phyloP scores from a whole-genome alignment of 2,888 invertebrate species.

The Hyles lineata region DNA sequence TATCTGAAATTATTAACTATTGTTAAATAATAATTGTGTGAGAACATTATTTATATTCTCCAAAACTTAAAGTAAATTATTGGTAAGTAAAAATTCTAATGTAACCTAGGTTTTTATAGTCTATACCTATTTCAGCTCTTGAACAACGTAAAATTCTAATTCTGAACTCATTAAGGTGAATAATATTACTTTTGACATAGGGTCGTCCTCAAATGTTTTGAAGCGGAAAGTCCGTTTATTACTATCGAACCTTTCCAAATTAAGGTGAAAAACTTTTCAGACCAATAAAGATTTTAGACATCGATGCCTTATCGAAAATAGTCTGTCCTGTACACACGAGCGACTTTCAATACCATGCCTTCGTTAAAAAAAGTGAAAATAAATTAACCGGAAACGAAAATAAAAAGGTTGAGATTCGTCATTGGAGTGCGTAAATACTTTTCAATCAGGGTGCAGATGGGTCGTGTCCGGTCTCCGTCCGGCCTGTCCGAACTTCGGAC shows the following conservation, averaged over 20 bases:
- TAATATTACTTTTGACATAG: too few relatives aligned
- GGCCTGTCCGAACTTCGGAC: background rate
- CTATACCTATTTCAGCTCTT: too few relatives aligned
- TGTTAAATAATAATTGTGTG: too few relatives aligned
- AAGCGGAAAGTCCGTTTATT: background rate
- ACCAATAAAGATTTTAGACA: background rate
- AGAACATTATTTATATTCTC: too few relatives aligned
- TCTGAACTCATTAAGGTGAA: too few relatives aligned
- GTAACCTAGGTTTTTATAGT: too few relatives aligned
- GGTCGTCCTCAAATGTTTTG: background rate
- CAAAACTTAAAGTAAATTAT: too few relatives aligned
- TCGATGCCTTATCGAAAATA: conserved; percentile 1
- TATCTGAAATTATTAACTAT: too few relatives aligned
- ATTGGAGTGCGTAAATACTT: conserved; percentile 27
- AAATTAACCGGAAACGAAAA: conserved; percentile 30
- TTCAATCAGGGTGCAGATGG: conserved; percentile 26
- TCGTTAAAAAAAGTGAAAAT: conserved; percentile 29
- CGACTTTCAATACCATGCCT: conserved; percentile 27
- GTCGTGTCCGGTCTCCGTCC: conserved; percentile 16
- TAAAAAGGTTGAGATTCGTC: conserved; percentile 10
- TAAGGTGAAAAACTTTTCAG: background rate
- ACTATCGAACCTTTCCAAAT: background rate
- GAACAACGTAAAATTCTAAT: too few relatives aligned
- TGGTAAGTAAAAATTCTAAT: too few relatives aligned
- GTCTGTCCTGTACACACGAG: conserved; percentile 2